Evolutionary conservation across 1,140 invertebrate species (phyloP).

Genomic region (Formica selysi): DNA sequence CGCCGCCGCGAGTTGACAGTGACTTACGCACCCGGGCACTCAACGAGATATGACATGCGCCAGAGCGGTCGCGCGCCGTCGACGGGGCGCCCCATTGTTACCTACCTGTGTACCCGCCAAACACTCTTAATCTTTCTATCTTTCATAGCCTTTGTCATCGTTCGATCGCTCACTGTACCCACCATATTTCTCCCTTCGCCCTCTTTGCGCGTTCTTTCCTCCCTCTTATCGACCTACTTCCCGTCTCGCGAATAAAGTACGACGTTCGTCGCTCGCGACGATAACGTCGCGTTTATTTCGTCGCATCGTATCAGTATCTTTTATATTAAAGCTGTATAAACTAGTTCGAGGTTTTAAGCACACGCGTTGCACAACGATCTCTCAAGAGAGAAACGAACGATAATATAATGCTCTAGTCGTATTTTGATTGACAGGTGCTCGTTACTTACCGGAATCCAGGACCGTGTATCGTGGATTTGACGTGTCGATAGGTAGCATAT

Average conservation of each 20-base stretch:
- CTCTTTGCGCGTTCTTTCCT: too few relatives aligned
- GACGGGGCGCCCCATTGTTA: slow-evolving; percentile 58
- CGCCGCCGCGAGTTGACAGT: slow-evolving; percentile 81
- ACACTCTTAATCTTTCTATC: slow-evolving; percentile 69
- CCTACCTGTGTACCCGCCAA: slow-evolving; percentile 48
- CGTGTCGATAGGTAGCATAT: slow-evolving; percentile 93
- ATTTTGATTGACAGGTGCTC: slow-evolving; percentile 22
- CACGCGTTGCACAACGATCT: slow-evolving; percentile 14
- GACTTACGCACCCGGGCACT: slow-evolving; percentile 81
- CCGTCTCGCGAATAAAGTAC: slow-evolving; percentile 41
- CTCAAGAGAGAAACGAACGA: background rate
- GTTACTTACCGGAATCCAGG: slow-evolving; percentile 91
- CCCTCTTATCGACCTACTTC: slow-evolving; percentile 48
- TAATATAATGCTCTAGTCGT: slow-evolving; percentile 4
- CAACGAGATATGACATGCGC: slow-evolving; percentile 80
- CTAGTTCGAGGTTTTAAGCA: background rate
- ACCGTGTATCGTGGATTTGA: slow-evolving; percentile 94
- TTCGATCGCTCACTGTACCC: slow-evolving; percentile 45
- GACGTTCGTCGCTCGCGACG: slow-evolving; percentile 11
- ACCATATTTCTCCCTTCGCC: slow-evolving; percentile 27
- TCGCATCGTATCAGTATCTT: background rate
- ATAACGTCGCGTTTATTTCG: slow-evolving; percentile 30
- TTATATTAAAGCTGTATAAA: background rate
- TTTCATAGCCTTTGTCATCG: slow-evolving; percentile 64
- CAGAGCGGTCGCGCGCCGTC: slow-evolving; percentile 59